Percentiles rank a stretch among this genome's conserved stretches.
Conservation (phyloP, 2,888 invertebrate species). For the Euzetes globulus region DNA sequence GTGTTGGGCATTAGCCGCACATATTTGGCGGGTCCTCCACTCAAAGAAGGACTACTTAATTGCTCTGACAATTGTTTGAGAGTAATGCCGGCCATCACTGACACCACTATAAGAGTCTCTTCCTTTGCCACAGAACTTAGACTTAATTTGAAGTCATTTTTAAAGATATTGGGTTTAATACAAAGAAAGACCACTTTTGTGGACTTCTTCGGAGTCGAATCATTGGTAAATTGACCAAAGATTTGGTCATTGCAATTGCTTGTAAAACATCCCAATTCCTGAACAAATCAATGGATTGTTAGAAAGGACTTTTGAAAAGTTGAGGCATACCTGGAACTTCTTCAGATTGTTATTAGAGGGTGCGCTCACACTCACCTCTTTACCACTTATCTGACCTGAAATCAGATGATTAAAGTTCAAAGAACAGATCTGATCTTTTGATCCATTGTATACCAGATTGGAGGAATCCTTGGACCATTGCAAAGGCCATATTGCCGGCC, state of each 20-base stretch:
- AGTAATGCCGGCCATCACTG: conserved; percentile 31
- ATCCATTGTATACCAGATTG: conserved; percentile 16
- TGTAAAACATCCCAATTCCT: conserved; percentile 22
- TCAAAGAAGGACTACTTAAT: too few species aligned
- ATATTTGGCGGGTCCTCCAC: too few species aligned
- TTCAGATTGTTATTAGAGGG: too few species aligned
- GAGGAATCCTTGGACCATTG: conserved; percentile 43
- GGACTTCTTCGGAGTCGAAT: too few species aligned
- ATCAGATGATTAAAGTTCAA: neutral
- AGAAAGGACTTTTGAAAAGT: too few species aligned
- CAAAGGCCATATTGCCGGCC: conserved; percentile 46
- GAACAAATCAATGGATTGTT: too few species aligned
- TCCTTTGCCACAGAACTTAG: too few species aligned
- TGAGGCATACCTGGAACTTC: too few species aligned
- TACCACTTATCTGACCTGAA: neutral
- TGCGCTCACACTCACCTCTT: neutral
- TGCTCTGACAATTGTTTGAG: too few species aligned
- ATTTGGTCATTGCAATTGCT: neutral
- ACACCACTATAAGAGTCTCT: too few species aligned
- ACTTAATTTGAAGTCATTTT: too few species aligned
- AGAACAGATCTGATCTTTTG: too few species aligned
- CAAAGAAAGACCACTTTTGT: conserved; percentile 31
- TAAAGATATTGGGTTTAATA: conserved; percentile 31
- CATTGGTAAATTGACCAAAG: neutral
- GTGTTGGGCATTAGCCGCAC: conserved; percentile 77